phyloP scores from a whole-genome alignment of 2,888 invertebrate species.

The Eupithecia subumbrata region DNA sequence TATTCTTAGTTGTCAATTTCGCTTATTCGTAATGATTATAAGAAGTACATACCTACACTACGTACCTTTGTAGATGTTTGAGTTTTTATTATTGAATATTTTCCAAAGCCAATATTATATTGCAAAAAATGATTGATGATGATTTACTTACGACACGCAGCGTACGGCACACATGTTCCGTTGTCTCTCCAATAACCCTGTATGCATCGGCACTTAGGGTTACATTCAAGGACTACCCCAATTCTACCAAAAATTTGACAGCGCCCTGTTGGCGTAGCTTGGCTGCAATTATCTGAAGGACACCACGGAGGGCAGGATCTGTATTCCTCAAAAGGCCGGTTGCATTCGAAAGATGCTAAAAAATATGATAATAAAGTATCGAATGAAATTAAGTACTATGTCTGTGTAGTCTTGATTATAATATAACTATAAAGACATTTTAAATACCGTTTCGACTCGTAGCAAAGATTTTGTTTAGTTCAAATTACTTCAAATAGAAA shows the following conservation, averaged over 20 bases:
- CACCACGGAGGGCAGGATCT: constrained; percentile 56
- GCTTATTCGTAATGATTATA: background rate
- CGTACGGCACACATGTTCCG: constrained; percentile 58
- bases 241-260: constrained; percentile 50
- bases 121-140: too few species aligned
- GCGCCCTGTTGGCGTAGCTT: constrained; percentile 49
- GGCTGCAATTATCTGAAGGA: constrained; percentile 55
- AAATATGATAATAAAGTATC: background rate
- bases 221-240: constrained; percentile 48
- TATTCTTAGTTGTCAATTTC: background rate
- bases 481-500: constrained; percentile 16
- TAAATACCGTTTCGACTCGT: too few species aligned
- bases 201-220: constrained; percentile 56
- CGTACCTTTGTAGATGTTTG: too few species aligned
- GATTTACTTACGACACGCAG: constrained; percentile 51
- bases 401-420: background rate
- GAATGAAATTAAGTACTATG: too few species aligned
- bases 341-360: constrained; percentile 56
- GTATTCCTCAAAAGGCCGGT: constrained; percentile 51
- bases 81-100: too few species aligned
- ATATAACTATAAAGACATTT: too few species aligned
- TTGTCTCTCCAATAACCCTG: constrained; percentile 53
- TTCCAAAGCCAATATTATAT: too few species aligned
- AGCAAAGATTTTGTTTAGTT: background rate
- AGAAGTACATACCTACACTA: too few species aligned